Base-by-base conservation (phyloP, 2,113 vertebrate species). In the Progne subis region DNA sequence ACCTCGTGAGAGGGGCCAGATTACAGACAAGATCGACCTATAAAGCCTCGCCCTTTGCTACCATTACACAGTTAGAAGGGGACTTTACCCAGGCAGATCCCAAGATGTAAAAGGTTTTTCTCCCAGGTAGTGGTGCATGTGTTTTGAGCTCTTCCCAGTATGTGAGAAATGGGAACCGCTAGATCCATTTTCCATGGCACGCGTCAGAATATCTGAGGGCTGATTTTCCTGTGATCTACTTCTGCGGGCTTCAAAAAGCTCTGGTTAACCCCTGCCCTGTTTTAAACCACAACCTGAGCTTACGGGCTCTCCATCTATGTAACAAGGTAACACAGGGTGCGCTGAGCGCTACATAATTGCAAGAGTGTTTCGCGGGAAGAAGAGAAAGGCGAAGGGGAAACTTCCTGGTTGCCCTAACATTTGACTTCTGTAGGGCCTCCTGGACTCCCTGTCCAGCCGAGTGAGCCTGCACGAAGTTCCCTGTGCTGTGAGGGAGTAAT, bases 181-280 rank as follows among this genome's bases (percentile, higher is more conserved):
- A 8, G 8, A 29, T 46, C 28, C 11, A 5, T 67, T 10, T 86
- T 20, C 43, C 32, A 17, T 59, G 79, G 18, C 4, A 8, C 4
- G 8, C 0, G 0, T 6, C 2, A 14, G 18, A 43, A 7, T 39
- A 23, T 32, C 28, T 31, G 47, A 61, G 52, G n/a, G 37, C 9
- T 28, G 18, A 3, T 59, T 82, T 57, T 18, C 3, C 26, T 43
- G 6, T 5, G 12, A 13, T 21, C 37, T 11, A 0, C 17, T 53
- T 43, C 11, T 43, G 19, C 21, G 18, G n/a, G 11, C 78, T 25
- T 6, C 12, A n/a, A 15, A 88, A 63, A n/a, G 4, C 25, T 67
- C 28, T 49, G 60, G 31, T 25, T 37, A 37, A 11, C 17, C 9
- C 34, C 32, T 86, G 39, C 18, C 19, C 31, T 9, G 14, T 16